These are phyloP conservation scores for Alloplasta piceator DNA, from an alignment of 2,888 invertebrate species.

Conservation along the genomic window DNA sequence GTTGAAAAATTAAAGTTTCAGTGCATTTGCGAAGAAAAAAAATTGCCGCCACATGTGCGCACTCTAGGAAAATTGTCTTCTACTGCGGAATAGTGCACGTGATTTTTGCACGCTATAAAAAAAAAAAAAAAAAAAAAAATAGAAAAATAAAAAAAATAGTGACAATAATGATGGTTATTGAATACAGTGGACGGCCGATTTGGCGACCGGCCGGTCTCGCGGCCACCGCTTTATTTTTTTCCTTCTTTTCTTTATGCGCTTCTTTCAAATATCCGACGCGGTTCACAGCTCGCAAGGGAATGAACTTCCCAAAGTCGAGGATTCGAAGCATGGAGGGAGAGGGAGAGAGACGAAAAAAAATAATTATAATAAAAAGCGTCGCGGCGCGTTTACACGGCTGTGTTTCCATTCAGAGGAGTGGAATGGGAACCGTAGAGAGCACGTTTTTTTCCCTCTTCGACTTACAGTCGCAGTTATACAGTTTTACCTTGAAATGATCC, in stretches of 20 bases:
- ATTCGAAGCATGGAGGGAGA: slow-evolving; percentile 49
- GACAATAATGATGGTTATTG: not conserved
- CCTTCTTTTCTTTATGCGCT: not conserved
- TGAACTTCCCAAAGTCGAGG: slow-evolving; percentile 61
- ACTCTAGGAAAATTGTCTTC: too few relatives aligned
- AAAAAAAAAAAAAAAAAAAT: too few relatives aligned
- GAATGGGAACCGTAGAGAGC: slow-evolving; percentile 39
- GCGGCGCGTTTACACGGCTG: slow-evolving; percentile 28
- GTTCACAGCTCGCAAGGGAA: slow-evolving; percentile 59
- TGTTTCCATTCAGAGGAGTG: slow-evolving; percentile 22
- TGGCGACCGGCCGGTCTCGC: slow-evolving; percentile 44
- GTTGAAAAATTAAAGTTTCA: too few relatives aligned
- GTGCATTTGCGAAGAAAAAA: too few relatives aligned
- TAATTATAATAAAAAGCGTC: slow-evolving; percentile 2
- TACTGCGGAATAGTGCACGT: too few relatives aligned
- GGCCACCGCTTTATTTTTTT: not conserved
- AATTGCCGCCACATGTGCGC: too few relatives aligned
- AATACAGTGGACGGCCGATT: slow-evolving; percentile 6
- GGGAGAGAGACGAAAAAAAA: slow-evolving; percentile 33
- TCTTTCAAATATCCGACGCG: slow-evolving; percentile 34
- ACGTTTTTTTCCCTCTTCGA: slow-evolving; percentile 17
- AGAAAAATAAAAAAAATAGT: not conserved
- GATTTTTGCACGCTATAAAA: too few relatives aligned
- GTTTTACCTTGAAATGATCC: slow-evolving; percentile 29
- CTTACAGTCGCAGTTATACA: slow-evolving; percentile 25